Evolutionary conservation across 2,888 invertebrate genomes (phyloP).

Genomic region (Sminthurinus aureus): DNA sequence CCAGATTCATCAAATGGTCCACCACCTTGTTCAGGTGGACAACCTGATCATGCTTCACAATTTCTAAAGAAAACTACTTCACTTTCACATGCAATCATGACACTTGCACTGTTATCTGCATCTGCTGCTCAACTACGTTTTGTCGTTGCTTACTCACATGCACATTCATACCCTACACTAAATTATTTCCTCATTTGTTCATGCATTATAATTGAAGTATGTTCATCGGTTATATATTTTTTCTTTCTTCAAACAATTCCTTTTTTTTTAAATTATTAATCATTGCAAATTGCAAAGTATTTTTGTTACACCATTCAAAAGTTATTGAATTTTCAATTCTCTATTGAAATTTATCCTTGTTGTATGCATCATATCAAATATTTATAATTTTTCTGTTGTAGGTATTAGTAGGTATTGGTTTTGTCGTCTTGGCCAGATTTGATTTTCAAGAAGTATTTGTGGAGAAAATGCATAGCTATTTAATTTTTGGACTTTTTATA

Average conservation of each 20-base stretch:
- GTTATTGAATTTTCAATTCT: background rate
- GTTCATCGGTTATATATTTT: background rate
- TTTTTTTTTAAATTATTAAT: background rate
- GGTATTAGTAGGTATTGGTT: constrained; percentile 58
- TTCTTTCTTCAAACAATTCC: constrained; percentile 8
- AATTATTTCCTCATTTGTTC: constrained; percentile 59
- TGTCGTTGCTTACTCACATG: constrained; percentile 54
- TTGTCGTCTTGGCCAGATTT: constrained; percentile 55
- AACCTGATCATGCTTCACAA: background rate
- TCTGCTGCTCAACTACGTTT: constrained; percentile 59
- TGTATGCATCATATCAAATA: background rate
- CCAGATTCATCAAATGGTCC: background rate
- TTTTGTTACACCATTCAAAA: too few species aligned
- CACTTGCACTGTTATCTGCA: constrained; percentile 57
- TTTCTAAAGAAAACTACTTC: constrained; percentile 45
- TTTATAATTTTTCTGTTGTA: constrained; percentile 21
- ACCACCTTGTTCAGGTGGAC: background rate
- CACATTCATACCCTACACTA: constrained; percentile 56
- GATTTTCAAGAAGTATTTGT: constrained; percentile 47
- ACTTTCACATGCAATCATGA: constrained; percentile 57
- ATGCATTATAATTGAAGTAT: constrained; percentile 57
- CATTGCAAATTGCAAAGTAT: too few species aligned
- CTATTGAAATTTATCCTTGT: background rate
- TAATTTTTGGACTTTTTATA: constrained; percentile 57
- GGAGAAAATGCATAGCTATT: constrained; percentile 54